Conservation (phyloP, 2,113 vertebrate genomes). For the Sylvilagus bachmani region DNA sequence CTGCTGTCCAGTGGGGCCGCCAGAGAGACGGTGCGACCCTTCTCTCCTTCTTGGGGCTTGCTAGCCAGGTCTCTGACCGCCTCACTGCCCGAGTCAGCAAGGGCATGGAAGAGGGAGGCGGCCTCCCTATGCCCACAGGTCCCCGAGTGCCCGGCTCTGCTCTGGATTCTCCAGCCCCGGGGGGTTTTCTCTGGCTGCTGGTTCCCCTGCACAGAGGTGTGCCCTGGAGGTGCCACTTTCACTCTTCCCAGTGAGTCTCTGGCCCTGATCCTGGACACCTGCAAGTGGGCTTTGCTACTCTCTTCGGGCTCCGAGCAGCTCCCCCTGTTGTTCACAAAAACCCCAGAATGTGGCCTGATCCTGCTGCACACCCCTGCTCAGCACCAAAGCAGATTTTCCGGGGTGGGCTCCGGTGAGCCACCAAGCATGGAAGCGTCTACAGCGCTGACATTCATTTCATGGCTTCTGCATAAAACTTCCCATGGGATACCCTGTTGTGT, state of each 20-base stretch:
- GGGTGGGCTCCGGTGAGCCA: neutral
- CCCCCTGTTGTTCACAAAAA: neutral
- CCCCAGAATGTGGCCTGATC: neutral
- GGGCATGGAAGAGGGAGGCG: neutral
- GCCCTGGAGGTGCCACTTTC: neutral
- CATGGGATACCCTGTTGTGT: neutral
- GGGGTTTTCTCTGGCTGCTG: neutral
- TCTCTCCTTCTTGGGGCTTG: neutral
- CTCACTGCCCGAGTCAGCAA: neutral
- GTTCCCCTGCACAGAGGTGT: neutral
- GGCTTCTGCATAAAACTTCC: neutral
- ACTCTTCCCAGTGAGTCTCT: conserved; percentile 6
- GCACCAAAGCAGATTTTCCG: neutral
- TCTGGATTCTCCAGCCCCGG: neutral
- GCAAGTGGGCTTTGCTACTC: neutral
- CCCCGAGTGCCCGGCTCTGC: neutral
- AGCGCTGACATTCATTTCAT: neutral
- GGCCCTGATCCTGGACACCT: neutral
- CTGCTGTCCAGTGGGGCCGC: neutral
- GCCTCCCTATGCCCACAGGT: no score
- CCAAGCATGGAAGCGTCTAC: neutral
- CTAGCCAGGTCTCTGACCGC: neutral
- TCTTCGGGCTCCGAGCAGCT: neutral
- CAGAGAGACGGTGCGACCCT: neutral
- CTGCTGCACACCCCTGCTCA: neutral